These are phyloP conservation scores for Mesorhabditis sp. DNA, from an alignment of 2,888 invertebrate genomes.

Conservation along the genomic window DNA sequence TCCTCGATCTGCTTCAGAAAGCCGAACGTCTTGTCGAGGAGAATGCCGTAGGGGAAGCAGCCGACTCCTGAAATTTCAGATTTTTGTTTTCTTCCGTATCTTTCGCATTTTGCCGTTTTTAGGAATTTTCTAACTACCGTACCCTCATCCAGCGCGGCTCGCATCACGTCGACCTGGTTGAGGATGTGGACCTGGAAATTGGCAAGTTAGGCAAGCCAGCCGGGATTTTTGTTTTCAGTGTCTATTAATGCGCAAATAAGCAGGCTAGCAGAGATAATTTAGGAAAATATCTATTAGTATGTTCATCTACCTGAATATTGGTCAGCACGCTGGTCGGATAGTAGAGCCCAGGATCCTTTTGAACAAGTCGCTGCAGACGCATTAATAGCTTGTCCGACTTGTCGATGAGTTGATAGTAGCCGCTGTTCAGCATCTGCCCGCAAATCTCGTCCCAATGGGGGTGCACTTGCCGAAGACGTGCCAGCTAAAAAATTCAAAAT, in stretches of 20 bases:
- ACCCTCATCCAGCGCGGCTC: constrained; percentile 56
- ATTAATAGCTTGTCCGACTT: constrained; percentile 40
- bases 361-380: constrained; percentile 34
- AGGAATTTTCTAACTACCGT: neutral
- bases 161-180: constrained; percentile 53
- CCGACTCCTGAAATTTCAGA: constrained; percentile 40
- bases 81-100: constrained; percentile 1
- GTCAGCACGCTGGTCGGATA: constrained; percentile 47
- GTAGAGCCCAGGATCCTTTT: constrained; percentile 31
- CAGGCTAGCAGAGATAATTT: neutral
- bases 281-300: neutral
- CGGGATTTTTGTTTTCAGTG: neutral
- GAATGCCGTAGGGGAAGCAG: constrained; percentile 53
- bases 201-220: neutral
- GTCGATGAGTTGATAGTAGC: constrained; percentile 48
- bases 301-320: constrained; percentile 24
- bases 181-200: constrained; percentile 50
- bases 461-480: constrained; percentile 47
- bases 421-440: constrained; percentile 51
- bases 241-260: neutral
- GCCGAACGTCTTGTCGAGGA: constrained; percentile 47
- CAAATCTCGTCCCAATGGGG: constrained; percentile 56
- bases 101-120: neutral
- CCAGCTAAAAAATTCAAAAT: constrained; percentile 24
- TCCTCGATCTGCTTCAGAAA: constrained; percentile 41